phyloP scores from a whole-genome alignment of 2,888 invertebrate species.

The Nysson spinosus region DNA sequence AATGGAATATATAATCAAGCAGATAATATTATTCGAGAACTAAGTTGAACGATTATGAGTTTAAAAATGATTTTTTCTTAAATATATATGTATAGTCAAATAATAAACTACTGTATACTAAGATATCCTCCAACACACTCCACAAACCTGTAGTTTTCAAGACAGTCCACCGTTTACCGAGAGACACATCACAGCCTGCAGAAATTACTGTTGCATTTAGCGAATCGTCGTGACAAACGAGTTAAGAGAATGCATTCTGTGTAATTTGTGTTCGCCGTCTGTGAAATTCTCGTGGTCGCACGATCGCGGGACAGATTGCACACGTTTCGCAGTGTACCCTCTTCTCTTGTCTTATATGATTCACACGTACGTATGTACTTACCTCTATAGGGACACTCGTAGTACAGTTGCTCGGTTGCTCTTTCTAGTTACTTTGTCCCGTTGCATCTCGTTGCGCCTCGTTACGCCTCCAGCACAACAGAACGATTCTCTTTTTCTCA shows the following conservation, averaged over 20 bases:
- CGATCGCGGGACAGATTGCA: conserved; percentile 20
- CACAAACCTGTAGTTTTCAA: too few species aligned
- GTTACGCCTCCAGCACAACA: conserved; percentile 17
- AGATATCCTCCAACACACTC: too few species aligned
- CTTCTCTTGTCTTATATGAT: conserved; percentile 7
- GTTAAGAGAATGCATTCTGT: conserved; percentile 1
- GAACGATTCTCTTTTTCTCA: conserved; percentile 2
- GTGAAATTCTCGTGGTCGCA: conserved; percentile 15
- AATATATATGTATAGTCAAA: too few species aligned
- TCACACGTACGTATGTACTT: conserved; percentile 2
- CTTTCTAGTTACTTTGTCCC: conserved; percentile 35
- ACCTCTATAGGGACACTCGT: too few species aligned
- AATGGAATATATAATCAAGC: too few species aligned
- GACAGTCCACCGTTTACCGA: too few species aligned
- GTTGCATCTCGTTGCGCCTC: conserved; percentile 37
- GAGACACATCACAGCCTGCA: not conserved
- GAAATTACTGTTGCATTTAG: conserved; percentile 33
- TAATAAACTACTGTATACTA: too few species aligned
- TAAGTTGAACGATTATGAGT: too few species aligned
- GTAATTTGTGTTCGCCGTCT: not conserved
- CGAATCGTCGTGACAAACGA: conserved; percentile 28
- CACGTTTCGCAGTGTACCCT: conserved; percentile 2
- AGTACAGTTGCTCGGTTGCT: conserved; percentile 12
- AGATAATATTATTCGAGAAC: too few species aligned
- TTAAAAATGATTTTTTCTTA: too few species aligned